Conservation (phyloP, 1,140 invertebrate genomes). For the Eriosoma lanigerum region DNA sequence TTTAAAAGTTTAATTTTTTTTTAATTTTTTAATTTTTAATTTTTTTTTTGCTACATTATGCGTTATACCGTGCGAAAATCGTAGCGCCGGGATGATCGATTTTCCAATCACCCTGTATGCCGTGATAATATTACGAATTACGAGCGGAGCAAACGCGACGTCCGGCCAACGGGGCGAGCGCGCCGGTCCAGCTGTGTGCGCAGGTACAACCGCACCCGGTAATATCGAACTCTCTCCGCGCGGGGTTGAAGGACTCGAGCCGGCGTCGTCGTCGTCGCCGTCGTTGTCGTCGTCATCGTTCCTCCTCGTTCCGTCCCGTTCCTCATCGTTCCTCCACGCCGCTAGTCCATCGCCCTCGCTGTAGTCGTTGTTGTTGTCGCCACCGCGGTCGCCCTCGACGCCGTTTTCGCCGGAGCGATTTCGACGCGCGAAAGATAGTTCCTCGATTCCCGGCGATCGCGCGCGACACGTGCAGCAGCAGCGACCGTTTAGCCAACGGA, state of each 20-base stretch:
- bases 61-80: not conserved
- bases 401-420: not conserved
- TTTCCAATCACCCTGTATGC: not conserved
- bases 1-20: too few relatives aligned
- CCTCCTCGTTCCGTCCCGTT: too few relatives aligned
- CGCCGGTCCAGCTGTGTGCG: slow-evolving; percentile 18
- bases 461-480: not conserved
- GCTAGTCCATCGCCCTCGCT: not conserved
- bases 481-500: not conserved
- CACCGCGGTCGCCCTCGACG: not conserved
- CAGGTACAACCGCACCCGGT: slow-evolving; percentile 49
- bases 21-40: too few relatives aligned
- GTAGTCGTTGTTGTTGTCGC: too few relatives aligned
- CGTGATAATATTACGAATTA: not conserved
- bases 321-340: too few relatives aligned
- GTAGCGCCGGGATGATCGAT: not conserved
- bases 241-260: slow-evolving; percentile 6
- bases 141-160: not conserved
- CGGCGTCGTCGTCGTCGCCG: slow-evolving; percentile 19
- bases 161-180: not conserved
- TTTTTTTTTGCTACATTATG: too few relatives aligned
- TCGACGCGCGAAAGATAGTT: too few relatives aligned
- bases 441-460: not conserved
- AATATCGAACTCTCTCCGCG: slow-evolving; percentile 38
- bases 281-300: too few relatives aligned